A percentile compares a stretch with the other conserved stretches of the same genome.
Conservation (phyloP, 2,888 invertebrate species). For the Trachelus troglodyta region DNA sequence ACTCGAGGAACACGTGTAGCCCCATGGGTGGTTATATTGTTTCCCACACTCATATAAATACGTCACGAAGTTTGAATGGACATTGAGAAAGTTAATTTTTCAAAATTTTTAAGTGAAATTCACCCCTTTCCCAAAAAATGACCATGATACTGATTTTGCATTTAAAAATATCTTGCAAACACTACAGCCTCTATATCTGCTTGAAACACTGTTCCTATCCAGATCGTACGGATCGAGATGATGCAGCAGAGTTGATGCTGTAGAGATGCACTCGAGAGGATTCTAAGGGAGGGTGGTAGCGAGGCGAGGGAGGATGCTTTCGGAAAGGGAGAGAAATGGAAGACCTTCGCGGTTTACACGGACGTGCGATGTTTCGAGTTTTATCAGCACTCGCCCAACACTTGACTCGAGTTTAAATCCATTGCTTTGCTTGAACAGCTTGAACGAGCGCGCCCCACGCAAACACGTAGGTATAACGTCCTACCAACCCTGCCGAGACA, state of each 20-base stretch:
- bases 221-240: neutral
- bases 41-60: conserved; percentile 12
- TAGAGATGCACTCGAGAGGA: conserved; percentile 11
- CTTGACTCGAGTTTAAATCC: conserved; percentile 55
- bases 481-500: conserved; percentile 29
- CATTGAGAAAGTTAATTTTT: too few species aligned
- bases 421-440: conserved; percentile 36
- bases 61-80: too few species aligned
- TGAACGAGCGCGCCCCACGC: conserved; percentile 23
- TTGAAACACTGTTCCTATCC: too few species aligned
- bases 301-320: neutral
- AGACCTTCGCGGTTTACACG: conserved; percentile 37
- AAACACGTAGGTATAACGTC: conserved; percentile 11
- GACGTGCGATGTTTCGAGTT: conserved; percentile 47
- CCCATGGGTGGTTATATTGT: conserved; percentile 36
- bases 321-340: conserved; percentile 13
- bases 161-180: too few species aligned
- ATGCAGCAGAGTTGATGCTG: neutral
- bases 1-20: conserved; percentile 41
- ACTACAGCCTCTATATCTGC: too few species aligned
- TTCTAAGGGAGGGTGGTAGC: neutral
- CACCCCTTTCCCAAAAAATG: too few species aligned
- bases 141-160: too few species aligned
- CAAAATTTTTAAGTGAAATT: too few species aligned
- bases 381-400: conserved; percentile 50